phyloP scores from a whole-genome alignment of 2,113 vertebrate genomes.

The Hippoglossus stenolepis region DNA sequence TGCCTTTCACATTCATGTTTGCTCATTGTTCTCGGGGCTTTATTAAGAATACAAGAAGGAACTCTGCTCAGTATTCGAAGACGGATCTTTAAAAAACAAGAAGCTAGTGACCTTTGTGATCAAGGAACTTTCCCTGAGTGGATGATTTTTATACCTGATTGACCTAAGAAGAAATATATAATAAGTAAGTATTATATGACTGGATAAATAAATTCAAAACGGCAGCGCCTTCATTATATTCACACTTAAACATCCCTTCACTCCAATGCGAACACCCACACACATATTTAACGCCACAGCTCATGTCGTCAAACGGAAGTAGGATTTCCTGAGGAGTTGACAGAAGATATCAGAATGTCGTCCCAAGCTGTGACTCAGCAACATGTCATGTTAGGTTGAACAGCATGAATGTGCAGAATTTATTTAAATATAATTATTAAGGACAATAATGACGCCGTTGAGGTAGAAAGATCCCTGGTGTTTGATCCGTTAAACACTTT shows the following conservation, averaged over 20 bases:
- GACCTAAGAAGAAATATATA: too few species aligned
- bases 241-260: background rate
- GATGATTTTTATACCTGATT: too few species aligned
- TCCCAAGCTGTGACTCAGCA: constrained; percentile 28
- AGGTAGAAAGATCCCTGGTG: background rate
- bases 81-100: too few species aligned
- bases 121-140: too few species aligned
- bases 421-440: background rate
- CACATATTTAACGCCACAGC: background rate
- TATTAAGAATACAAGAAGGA: too few species aligned
- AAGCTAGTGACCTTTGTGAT: too few species aligned
- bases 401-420: background rate
- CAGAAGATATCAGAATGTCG: constrained; percentile 11
- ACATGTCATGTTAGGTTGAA: background rate
- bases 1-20: too few species aligned
- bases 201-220: background rate
- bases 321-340: constrained; percentile 42
- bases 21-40: too few species aligned
- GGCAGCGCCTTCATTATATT: background rate
- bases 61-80: too few species aligned
- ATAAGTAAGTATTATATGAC: background rate
- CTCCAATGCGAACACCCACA: background rate
- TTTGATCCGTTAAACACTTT: constrained; percentile 3
- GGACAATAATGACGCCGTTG: background rate
- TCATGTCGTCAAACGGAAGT: constrained; percentile 1